Evolutionary conservation across 2,113 vertebrate species (phyloP).

Genomic region (Vireo altiloquus): DNA sequence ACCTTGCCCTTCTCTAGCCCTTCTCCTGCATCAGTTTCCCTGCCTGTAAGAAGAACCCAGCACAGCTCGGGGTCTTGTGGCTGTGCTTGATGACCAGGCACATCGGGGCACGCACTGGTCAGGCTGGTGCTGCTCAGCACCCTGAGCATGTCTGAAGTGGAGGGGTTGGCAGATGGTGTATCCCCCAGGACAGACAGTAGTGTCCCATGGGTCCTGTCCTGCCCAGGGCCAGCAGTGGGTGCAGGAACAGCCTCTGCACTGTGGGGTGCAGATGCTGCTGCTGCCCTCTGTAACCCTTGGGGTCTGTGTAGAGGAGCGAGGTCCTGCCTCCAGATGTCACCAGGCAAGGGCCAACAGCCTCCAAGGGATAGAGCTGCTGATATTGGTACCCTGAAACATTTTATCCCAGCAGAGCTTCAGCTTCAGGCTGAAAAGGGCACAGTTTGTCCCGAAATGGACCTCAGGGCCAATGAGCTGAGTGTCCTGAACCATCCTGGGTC

Average conservation of each 20-base stretch:
- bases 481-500: neutral
- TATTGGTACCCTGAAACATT: neutral
- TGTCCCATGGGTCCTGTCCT: neutral
- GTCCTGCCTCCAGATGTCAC: neutral
- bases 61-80: neutral
- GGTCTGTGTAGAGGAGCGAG: accelerated
- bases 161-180: neutral
- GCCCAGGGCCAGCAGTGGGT: neutral
- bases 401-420: neutral
- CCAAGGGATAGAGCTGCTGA: neutral
- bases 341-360: neutral
- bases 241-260: accelerated
- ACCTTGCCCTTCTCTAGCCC: neutral
- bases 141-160: neutral
- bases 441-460: neutral
- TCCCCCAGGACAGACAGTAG: neutral
- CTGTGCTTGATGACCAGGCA: neutral
- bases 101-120: accelerated
- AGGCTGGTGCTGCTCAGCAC: neutral
- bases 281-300: neutral
- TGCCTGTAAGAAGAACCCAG: neutral
- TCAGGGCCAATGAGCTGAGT: neutral
- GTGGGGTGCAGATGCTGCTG: neutral
- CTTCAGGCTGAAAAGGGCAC: neutral
- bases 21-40: neutral